Evolutionary conservation across 2,888 invertebrate species (phyloP), one percentile per base, ranked within the genome.

Genomic region (Polydrusus tereticollis): DNA sequence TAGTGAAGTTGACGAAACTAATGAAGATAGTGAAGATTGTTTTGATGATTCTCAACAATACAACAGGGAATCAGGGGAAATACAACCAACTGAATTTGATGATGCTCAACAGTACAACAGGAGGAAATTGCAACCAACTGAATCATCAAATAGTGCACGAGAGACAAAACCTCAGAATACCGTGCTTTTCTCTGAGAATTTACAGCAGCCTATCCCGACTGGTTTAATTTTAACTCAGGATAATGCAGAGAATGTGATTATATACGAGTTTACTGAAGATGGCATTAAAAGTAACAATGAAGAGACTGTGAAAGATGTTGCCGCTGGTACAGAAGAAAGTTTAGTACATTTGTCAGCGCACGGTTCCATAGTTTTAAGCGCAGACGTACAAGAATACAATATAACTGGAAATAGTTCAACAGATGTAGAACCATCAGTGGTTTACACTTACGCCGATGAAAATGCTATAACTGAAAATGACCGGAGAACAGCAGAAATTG

Each of bases 401-500:
- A 29, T 57, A 16, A 8, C 36, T 16, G 33, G 20, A 18, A 57
- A 33, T 12, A n/a, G 0, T 12, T 8, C 33, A 14, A 5, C 38
- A 21, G n/a, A 5, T 38, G n/a, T 12, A 21, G 41, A 59, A 21
- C 5, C 59, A 21, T n/a, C 38, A 21, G 59, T 59, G 14, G 59
- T 59, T 26, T 62, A 62, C 33, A 62, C 26, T 20, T 62, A 62
- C 33, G 16, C 47, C 0, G 23, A 3, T 18, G 47, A 33, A 47
- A 23, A 23, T 21, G 52, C 16, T 1, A 65, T 55, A 41, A 62
- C 29, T 16, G 55, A 57, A 20, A 66, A 18, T 21, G 67, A 67
- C 16, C 26, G 59, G 10, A 67, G 50, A 47, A 58, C 58, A 4
- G 67, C 43, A 5, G 58, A 67, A 50, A 67, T 67, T 36, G 67